Conservation (phyloP, 2,113 vertebrate genomes). For the Xiphophorus hellerii region DNA sequence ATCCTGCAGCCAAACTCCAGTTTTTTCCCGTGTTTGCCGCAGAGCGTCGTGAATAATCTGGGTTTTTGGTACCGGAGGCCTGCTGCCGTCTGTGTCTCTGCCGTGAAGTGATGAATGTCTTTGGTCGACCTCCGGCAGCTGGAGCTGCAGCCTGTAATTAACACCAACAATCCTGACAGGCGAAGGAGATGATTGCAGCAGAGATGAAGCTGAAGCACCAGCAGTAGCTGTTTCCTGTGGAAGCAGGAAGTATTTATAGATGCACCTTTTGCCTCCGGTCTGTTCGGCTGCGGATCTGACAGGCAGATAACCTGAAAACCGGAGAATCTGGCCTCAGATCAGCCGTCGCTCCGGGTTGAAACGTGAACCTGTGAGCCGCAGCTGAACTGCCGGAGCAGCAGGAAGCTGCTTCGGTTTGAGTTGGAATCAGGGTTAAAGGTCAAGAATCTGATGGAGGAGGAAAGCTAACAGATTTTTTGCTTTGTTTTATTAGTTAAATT, state of each 20-base stretch:
- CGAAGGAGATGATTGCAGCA: neutral
- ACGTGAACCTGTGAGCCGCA: no score
- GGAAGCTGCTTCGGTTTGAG: no score
- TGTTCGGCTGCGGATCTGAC: constrained; percentile 14
- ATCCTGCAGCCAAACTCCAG: no score
- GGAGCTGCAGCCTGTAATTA: constrained; percentile 35
- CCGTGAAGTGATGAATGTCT: neutral
- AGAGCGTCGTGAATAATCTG: neutral
- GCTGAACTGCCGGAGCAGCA: no score
- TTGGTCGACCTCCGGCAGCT: constrained; percentile 18
- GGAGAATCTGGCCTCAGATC: neutral
- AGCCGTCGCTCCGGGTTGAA: neutral
- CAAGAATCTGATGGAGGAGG: no score
- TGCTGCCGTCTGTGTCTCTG: neutral
- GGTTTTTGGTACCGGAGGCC: neutral
- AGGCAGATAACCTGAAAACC: constrained; percentile 23
- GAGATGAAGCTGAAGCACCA: neutral
- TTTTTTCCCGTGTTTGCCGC: no score
- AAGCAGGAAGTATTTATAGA: neutral
- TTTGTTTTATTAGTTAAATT: no score
- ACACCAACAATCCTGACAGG: constrained; percentile 20
- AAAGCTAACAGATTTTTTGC: no score
- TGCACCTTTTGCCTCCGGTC: constrained; percentile 7
- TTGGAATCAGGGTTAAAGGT: no score
- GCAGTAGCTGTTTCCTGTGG: neutral